Evolutionary conservation across 2,888 invertebrate genomes (phyloP).

Genomic region (Caenorhabditis sp.): DNA sequence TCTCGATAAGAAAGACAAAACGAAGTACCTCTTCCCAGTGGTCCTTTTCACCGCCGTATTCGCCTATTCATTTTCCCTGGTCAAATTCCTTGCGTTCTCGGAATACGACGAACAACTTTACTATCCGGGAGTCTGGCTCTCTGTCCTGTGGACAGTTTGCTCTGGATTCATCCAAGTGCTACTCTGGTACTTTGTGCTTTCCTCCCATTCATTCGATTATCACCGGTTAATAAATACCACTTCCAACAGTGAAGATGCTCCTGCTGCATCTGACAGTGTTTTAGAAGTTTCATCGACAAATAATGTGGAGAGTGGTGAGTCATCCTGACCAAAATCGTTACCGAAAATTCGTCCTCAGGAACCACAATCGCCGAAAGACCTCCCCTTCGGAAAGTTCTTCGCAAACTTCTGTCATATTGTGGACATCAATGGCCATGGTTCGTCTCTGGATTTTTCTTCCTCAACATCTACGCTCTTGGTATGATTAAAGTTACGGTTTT

Average conservation of each 20-base stretch:
- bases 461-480: slow-evolving; percentile 80
- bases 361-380: not conserved
- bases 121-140: slow-evolving; percentile 76
- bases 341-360: slow-evolving; percentile 1
- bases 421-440: slow-evolving; percentile 78
- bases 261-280: slow-evolving; percentile 12
- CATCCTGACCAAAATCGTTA: no score
- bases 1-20: slow-evolving; percentile 50
- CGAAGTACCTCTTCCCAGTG: slow-evolving; percentile 36
- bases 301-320: slow-evolving; percentile 35
- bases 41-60: slow-evolving; percentile 58
- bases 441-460: slow-evolving; percentile 77
- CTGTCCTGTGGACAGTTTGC: slow-evolving; percentile 67
- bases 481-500: not conserved
- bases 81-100: slow-evolving; percentile 79
- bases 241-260: slow-evolving; percentile 7
- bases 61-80: slow-evolving; percentile 71
- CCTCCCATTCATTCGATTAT: slow-evolving; percentile 60
- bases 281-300: not conserved
- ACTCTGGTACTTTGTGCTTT: slow-evolving; percentile 69
- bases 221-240: slow-evolving; percentile 54
- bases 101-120: slow-evolving; percentile 71
- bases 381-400: slow-evolving; percentile 70
- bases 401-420: slow-evolving; percentile 77
- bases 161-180: slow-evolving; percentile 47